Evolutionary conservation across 2,888 invertebrate genomes (phyloP), one percentile per base, ranked within the genome.

Genomic region (Netelia virgata): DNA sequence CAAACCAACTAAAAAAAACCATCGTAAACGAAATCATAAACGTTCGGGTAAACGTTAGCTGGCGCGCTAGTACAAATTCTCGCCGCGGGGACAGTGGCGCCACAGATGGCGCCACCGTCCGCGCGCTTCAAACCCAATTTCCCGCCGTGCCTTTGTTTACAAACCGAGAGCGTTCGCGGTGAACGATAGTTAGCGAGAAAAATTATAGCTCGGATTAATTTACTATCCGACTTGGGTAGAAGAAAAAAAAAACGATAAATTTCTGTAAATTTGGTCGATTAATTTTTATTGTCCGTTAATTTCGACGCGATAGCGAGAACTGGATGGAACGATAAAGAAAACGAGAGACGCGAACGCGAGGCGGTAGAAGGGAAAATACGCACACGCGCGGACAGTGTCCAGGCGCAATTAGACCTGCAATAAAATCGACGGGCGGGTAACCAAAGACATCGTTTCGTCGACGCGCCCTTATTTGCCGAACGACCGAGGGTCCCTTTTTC

Each of bases 381-480:
- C 47, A 50, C 28, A 64, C 23, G 76, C 66, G 57, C 57, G 43
- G 23, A 20, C 53, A 28, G 70, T 68, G 50, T 73, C 69, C 73
- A 77, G 80, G 76, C 68, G 79, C 86, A 85, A 83, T 86, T 86
- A 83, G 79, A 86, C 76, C 73, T 53, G 82, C 82, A 83, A 83
- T 85, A 80, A 85, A 82, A 82, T 83, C 41, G 81, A 79, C 76
- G 75, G 72, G 78, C 73, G 77, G 76, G 68, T 77, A 80, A 76
- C 55, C 72, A 57, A 68, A 43, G 68, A 69, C 53, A 61, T n/a
- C 63, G 20, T 78, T 50, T 79, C 69, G 63, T 85, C 75, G 84
- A 83, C 86, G 75, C 86, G 84, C 86, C 86, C 84, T 84, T 86
- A 80, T 86, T 85, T 86, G 84, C 55, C 43, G 23, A 57, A 20